Conservation (phyloP, 2,888 invertebrate genomes). For the Harpagoxenus sublaevis region DNA sequence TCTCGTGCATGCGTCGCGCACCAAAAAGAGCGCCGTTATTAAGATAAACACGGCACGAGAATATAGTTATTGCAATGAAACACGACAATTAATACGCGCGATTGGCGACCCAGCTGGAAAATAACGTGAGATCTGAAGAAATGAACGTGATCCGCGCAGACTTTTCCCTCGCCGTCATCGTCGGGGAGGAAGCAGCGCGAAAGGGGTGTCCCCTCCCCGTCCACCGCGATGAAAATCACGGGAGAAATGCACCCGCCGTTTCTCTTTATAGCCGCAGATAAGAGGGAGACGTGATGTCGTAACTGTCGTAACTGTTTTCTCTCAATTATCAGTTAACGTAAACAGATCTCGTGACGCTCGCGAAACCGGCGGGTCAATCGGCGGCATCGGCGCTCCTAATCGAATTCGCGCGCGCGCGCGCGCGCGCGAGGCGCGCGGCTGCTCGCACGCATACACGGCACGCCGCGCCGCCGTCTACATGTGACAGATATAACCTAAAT, state of each 20-base stretch:
- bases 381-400: neutral
- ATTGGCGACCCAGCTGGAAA: neutral
- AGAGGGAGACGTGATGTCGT: neutral
- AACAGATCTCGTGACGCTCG: neutral
- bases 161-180: too few species aligned
- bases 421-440: neutral
- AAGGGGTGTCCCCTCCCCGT: too few species aligned
- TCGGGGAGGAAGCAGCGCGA: neutral
- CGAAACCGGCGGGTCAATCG: slow-evolving; percentile 17
- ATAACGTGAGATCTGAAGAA: too few species aligned
- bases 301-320: slow-evolving; percentile 14
- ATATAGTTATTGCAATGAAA: neutral
- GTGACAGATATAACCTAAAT: slow-evolving; percentile 53
- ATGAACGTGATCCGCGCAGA: too few species aligned
- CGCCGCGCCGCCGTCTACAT: slow-evolving; percentile 8
- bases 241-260: neutral
- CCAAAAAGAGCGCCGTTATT: slow-evolving; percentile 3
- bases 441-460: neutral
- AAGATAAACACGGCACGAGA: slow-evolving; percentile 2
- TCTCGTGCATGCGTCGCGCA: neutral
- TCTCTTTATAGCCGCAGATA: neutral
- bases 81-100: slow-evolving; percentile 3
- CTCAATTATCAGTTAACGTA: neutral
- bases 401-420: neutral
- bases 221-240: neutral